Evolutionary conservation across 2,797 vertebrate genomes (phyloP).

Genomic region (Cynopterus sphinx): DNA sequence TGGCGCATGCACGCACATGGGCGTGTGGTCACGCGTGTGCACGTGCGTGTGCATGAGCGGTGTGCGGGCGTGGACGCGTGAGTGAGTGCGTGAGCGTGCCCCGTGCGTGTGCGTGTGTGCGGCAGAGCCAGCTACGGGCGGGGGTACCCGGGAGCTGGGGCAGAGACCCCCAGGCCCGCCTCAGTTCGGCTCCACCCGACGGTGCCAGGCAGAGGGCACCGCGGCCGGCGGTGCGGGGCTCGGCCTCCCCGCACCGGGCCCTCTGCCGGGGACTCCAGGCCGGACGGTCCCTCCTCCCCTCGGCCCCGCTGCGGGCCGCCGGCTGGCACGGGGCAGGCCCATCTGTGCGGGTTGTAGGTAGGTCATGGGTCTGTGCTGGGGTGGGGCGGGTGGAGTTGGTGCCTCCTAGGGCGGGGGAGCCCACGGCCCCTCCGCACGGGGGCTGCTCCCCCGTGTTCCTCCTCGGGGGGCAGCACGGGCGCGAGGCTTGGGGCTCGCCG

Average conservation of each 20-base stretch:
- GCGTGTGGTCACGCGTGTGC: neutral
- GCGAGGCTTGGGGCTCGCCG: neutral
- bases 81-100: neutral
- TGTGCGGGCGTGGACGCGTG: neutral
- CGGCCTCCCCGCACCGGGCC: neutral
- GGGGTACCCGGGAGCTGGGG: too few species aligned
- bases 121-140: too few species aligned
- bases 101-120: neutral
- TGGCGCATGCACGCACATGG: too few species aligned
- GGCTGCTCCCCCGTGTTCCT: neutral
- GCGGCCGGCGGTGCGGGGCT: neutral
- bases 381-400: neutral
- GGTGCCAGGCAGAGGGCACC: neutral
- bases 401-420: neutral
- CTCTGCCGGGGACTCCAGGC: neutral
- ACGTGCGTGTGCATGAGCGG: neutral
- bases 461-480: neutral
- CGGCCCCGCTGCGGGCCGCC: slow-evolving; percentile 20
- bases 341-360: slow-evolving; percentile 72
- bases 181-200: neutral
- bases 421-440: rapidly evolving
- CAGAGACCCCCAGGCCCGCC: neutral
- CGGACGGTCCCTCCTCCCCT: slow-evolving; percentile 13
- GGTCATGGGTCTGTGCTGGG: slow-evolving; percentile 46
- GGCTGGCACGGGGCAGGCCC: slow-evolving; percentile 45